phyloP scores from a whole-genome alignment of 2,113 vertebrate species.

The Notothenia rossii region DNA sequence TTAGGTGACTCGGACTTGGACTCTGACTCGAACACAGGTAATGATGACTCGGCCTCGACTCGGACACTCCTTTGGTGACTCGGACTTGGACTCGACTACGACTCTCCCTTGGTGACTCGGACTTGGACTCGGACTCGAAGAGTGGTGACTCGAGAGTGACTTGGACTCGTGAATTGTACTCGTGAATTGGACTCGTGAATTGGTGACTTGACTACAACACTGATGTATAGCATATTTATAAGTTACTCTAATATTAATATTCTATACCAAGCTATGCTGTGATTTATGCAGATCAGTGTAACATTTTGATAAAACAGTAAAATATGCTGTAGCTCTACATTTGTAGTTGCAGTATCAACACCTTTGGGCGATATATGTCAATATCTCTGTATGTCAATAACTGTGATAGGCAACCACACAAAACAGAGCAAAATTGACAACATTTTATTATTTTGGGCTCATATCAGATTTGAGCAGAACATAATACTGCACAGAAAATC shows the following conservation, averaged over 20 bases:
- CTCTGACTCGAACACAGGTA: too few species aligned
- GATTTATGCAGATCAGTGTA: constrained; percentile 11
- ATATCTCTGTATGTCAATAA: not conserved
- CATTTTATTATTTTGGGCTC: not conserved
- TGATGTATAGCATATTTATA: constrained; percentile 12
- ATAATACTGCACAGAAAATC: not conserved
- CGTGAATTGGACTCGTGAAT: too few species aligned
- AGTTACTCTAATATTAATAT: constrained; percentile 16
- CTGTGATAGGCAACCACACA: not conserved
- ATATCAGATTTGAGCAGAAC: not conserved
- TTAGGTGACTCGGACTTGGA: too few species aligned
- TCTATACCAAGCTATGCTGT: not conserved
- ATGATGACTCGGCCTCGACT: too few species aligned
- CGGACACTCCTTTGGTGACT: too few species aligned
- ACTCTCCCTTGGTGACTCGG: too few species aligned
- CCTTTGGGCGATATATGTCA: not conserved
- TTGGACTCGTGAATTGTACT: too few species aligned
- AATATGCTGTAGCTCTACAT: not conserved
- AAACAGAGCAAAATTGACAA: not conserved
- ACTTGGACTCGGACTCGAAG: too few species aligned
- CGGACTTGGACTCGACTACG: too few species aligned
- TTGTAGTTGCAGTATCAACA: not conserved
- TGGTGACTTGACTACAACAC: too few species aligned
- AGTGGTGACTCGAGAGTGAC: too few species aligned
- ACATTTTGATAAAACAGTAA: constrained; percentile 7